Conservation (phyloP, 2,113 vertebrate genomes). For the Chlamydotis undulata region DNA sequence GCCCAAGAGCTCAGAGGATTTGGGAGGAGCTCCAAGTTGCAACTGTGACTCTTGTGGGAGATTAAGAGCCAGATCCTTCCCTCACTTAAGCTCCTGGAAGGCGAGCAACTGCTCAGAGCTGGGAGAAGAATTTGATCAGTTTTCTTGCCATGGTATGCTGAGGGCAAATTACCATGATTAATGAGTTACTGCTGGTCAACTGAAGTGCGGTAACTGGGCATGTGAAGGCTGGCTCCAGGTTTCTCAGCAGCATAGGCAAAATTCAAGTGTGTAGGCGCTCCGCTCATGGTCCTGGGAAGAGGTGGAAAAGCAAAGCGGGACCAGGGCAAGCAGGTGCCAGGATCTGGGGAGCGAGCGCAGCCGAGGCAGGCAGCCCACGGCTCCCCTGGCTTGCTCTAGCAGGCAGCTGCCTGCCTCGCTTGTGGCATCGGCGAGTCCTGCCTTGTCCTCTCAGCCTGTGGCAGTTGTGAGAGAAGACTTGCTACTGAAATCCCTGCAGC, state of each 20-base stretch:
- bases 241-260: neutral
- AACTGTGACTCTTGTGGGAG: neutral
- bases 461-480: neutral
- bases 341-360: neutral
- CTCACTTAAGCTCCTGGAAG: neutral
- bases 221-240: rapidly evolving
- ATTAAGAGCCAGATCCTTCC: neutral
- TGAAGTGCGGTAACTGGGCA: neutral
- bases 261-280: neutral
- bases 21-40: neutral
- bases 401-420: rapidly evolving
- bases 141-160: neutral
- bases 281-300: neutral
- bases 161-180: neutral
- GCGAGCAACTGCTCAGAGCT: neutral
- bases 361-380: rapidly evolving
- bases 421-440: neutral
- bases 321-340: neutral
- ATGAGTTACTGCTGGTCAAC: neutral
- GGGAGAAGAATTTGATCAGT: neutral
- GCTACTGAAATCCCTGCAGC: neutral
- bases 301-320: neutral
- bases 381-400: neutral
- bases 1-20: neutral
- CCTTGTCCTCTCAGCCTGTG: neutral